Base-by-base conservation (phyloP, 2,888 invertebrate species). In the Cryptocheilus praepositus region DNA sequence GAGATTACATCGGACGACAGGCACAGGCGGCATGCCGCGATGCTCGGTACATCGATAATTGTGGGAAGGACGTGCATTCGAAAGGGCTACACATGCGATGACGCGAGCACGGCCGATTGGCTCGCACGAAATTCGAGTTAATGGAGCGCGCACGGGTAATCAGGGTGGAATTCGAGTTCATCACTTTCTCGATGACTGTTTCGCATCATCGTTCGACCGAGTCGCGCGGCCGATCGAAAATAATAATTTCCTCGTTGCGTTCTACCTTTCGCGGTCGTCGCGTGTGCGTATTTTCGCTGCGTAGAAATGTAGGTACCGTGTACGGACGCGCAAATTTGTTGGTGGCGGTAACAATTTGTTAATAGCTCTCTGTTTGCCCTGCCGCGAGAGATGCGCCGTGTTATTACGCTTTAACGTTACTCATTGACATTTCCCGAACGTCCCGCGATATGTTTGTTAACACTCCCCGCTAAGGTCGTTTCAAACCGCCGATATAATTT, bases 141-240 rank as follows among this genome's bases (percentile, higher is more conserved):
- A 79, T 79, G 79, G 79, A 79, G 75, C 79, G 79, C 67, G 71
- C 69, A 58, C 58, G 68, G 70, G 75, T 79, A 79, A 79, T 79
- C 79, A 79, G 79, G 70, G 68, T 73, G 79, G 77, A 79, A 79
- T 79, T 79, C 71, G 79, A 79, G 75, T 79, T 77, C 79, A 77
- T 79, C 79, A 79, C 79, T 79, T 79, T 79, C 79, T 79, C 79
- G 79, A 77, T 79, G 79, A 79, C 76, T 70, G 70, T 76, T 76
- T 77, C 76, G 67, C 72, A 74, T 79, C 73, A 74, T 79, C 79
- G 73, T 75, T 76, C 71, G 21, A 64, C 15, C 18, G 19, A n/a
- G 16, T 18, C 52, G 43, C 36, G 44, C 19, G 13, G 21, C 73
- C 71, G 59, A 77, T 78, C 77, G 77, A 77, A 78, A 77, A 77